These are phyloP conservation scores for Trissoscelio sp. DNA, from an alignment of 2,888 invertebrate genomes.

Conservation along the genomic window DNA sequence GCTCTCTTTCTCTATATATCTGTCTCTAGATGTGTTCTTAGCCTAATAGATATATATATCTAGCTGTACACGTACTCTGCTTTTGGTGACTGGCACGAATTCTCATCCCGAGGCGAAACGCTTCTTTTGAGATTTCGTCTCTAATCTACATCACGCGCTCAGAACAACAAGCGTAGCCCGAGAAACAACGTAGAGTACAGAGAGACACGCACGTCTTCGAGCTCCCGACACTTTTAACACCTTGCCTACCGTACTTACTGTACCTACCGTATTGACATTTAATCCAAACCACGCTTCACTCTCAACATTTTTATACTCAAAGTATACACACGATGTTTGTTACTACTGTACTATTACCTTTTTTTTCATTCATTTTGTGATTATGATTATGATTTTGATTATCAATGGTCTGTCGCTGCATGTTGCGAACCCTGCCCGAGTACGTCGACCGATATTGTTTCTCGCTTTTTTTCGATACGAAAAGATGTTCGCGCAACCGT, in stretches of 20 bases:
- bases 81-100: conserved; percentile 66
- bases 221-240: conserved; percentile 61
- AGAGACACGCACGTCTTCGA: conserved; percentile 68
- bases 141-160: conserved; percentile 63
- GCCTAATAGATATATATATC: conserved; percentile 66
- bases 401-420: conserved; percentile 80
- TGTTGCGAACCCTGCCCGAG: conserved; percentile 79
- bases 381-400: conserved; percentile 32
- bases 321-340: conserved; percentile 76
- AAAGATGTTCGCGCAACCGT: conserved; percentile 61
- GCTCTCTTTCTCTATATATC: conserved; percentile 66
- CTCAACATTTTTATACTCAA: conserved; percentile 69
- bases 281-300: conserved; percentile 62
- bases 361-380: conserved; percentile 17
- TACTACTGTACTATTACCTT: conserved; percentile 58
- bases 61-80: conserved; percentile 71
- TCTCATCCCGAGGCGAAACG: conserved; percentile 54
- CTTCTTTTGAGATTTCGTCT: conserved; percentile 64
- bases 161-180: conserved; percentile 70
- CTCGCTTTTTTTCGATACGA: conserved; percentile 59
- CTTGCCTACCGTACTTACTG: too few relatives aligned
- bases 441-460: conserved; percentile 75
- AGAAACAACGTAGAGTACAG: conserved; percentile 67
- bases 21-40: conserved; percentile 71
- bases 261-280: conserved; percentile 58